A percentile compares a stretch with the other conserved stretches of the same genome.
Evolutionary conservation across 2,797 vertebrate genomes (phyloP).

Genomic region (Peromyscus attwateri): DNA sequence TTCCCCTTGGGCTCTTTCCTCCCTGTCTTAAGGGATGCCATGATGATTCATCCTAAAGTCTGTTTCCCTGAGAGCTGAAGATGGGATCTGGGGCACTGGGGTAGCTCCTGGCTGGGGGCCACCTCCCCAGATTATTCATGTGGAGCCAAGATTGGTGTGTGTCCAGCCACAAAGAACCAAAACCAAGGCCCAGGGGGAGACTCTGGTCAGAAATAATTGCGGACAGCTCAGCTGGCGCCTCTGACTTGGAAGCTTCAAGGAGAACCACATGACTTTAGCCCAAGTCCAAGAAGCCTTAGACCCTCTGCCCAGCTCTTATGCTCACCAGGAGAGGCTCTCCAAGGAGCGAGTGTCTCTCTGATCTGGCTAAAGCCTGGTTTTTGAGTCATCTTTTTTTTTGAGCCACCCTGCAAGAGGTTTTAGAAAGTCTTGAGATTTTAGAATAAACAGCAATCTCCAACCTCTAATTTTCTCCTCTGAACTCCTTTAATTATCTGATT

Average conservation of each 20-base stretch:
- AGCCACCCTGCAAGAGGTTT: constrained; percentile 19
- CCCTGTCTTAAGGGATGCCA: background rate
- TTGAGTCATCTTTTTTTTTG: background rate
- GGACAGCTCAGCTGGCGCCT: constrained; percentile 56
- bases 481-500: constrained; percentile 63
- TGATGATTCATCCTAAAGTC: background rate
- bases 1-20: background rate
- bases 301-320: background rate
- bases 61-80: background rate
- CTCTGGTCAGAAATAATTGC: constrained; percentile 51
- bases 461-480: constrained; percentile 45
- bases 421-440: constrained; percentile 33
- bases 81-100: constrained; percentile 1
- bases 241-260: constrained; percentile 54
- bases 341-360: constrained; percentile 10
- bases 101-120: constrained; percentile 59
- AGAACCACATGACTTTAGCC: constrained; percentile 35
- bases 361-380: background rate
- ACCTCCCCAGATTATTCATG: constrained; percentile 53
- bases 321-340: background rate
- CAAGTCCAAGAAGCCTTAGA: constrained; percentile 52
- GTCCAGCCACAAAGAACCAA: constrained; percentile 59
- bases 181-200: constrained; percentile 51
- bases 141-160: constrained; percentile 42
- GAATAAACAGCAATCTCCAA: constrained; percentile 53